Percentiles rank a stretch among this genome's conserved stretches.
These are phyloP conservation scores for Lissonota sp. DNA, from an alignment of 2,888 invertebrate species.

Conservation along the genomic window DNA sequence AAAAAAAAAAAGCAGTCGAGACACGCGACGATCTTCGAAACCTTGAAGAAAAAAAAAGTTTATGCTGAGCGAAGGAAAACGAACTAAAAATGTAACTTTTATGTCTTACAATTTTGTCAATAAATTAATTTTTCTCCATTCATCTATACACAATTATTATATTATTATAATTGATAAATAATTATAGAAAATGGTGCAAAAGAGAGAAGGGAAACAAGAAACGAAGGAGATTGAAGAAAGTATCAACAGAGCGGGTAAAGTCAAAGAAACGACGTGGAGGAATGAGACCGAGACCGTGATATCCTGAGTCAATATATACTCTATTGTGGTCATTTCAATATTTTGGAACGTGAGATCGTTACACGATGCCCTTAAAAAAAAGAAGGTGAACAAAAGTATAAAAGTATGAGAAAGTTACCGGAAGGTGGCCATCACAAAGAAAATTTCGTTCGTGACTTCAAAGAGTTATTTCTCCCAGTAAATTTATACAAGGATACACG, in stretches of 20 bases:
- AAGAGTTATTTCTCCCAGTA: too few species aligned
- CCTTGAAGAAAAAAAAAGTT: constrained; percentile 43
- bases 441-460: too few species aligned
- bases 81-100: constrained; percentile 34
- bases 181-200: too few species aligned
- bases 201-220: too few species aligned
- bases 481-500: too few species aligned
- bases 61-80: constrained; percentile 49
- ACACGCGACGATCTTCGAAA: constrained; percentile 65
- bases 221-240: constrained; percentile 5
- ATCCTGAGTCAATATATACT: constrained; percentile 22
- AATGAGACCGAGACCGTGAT: constrained; percentile 18
- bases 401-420: constrained; percentile 3
- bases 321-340: constrained; percentile 8
- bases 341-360: constrained; percentile 44
- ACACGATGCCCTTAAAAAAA: not conserved
- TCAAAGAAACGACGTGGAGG: constrained; percentile 8
- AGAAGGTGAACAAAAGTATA: not conserved
- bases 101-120: too few species aligned
- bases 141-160: not conserved
- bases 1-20: constrained; percentile 22
- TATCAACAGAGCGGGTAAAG: not conserved
- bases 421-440: not conserved
- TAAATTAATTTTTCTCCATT: too few species aligned
- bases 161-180: not conserved